These are phyloP conservation scores for Drosophila colorata DNA, from an alignment of 2,888 invertebrate genomes.

Conservation along the genomic window DNA sequence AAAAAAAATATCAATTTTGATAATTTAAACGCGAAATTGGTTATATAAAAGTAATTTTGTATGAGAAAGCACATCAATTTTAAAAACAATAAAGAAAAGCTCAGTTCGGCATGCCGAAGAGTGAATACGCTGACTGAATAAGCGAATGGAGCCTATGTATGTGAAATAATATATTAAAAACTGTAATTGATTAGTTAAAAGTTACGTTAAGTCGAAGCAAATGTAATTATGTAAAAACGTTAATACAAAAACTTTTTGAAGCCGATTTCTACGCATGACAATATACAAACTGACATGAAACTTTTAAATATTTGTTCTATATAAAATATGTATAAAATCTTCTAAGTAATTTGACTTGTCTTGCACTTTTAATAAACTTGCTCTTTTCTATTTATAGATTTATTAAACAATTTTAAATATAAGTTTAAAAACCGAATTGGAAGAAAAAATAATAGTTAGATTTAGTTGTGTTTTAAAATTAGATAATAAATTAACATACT, in stretches of 20 bases:
- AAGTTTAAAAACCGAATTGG: too few species aligned
- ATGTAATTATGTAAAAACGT: not conserved
- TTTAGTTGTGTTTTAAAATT: too few species aligned
- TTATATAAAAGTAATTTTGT: not conserved
- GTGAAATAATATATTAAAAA: not conserved
- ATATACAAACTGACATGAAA: slow-evolving; percentile 7
- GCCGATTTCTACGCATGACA: too few species aligned
- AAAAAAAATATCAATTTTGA: slow-evolving; percentile 3
- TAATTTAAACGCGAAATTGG: slow-evolving; percentile 6
- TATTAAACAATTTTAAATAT: too few species aligned
- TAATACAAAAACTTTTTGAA: too few species aligned
- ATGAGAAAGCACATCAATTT: slow-evolving; percentile 11
- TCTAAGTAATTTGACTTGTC: too few species aligned
- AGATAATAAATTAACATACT: too few species aligned
- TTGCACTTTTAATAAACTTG: too few species aligned
- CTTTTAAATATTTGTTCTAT: not conserved
- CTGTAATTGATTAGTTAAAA: not conserved
- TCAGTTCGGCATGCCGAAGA: slow-evolving; percentile 14
- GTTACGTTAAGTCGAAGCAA: not conserved
- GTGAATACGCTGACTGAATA: slow-evolving; percentile 13
- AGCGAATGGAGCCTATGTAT: not conserved
- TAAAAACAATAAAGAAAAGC: slow-evolving; percentile 1
- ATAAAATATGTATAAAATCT: not conserved
- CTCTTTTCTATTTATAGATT: too few species aligned
- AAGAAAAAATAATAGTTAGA: too few species aligned